Evolutionary conservation across 2,113 vertebrate species (phyloP).

Genomic region (Hyperoodon ampullatus): DNA sequence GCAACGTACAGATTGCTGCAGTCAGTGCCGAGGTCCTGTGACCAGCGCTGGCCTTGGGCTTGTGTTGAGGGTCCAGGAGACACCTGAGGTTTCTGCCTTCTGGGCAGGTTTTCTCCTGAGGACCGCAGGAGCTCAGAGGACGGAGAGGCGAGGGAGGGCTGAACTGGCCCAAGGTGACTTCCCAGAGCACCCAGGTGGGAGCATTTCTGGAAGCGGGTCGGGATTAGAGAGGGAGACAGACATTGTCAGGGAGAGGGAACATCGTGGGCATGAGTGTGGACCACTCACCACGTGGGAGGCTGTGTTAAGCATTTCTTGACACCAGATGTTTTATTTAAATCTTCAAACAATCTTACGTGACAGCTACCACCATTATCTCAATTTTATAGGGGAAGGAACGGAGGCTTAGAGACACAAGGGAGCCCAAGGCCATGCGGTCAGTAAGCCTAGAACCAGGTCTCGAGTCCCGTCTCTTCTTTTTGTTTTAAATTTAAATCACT

Average conservation of each 20-base stretch:
- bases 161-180: background rate
- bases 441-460: background rate
- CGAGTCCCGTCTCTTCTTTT: background rate
- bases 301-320: background rate
- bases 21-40: background rate
- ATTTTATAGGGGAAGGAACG: background rate
- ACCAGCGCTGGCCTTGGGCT: background rate
- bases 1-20: fast-evolving
- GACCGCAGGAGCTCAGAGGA: background rate
- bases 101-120: background rate
- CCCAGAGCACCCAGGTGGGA: background rate
- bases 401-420: background rate
- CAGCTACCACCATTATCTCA: background rate
- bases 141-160: background rate
- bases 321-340: background rate
- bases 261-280: fast-evolving
- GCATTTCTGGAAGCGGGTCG: background rate
- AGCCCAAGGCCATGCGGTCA: background rate
- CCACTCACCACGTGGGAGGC: background rate
- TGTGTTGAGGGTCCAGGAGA: background rate
- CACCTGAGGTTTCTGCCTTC: background rate
- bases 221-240: background rate
- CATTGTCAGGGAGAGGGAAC: background rate
- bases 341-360: too few relatives aligned
- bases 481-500: conserved; percentile 49